Conservation (phyloP, 2,888 invertebrate genomes). For the Petrophora chlorosata region DNA sequence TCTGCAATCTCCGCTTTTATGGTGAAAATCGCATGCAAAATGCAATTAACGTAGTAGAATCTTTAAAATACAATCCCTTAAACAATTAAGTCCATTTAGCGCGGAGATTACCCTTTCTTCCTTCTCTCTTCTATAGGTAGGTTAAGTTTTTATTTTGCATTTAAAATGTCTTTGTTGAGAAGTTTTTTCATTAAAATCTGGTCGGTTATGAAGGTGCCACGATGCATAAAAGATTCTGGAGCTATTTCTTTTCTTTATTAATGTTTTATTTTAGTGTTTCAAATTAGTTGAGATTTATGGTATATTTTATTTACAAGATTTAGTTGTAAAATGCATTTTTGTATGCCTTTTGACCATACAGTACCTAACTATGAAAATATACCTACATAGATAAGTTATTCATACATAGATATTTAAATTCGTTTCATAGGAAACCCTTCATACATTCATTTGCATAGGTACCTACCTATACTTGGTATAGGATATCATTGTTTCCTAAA, state of each 20-base stretch:
- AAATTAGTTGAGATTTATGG: conserved; percentile 12
- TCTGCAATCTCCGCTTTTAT: conserved; percentile 6
- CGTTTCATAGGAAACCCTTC: too few species aligned
- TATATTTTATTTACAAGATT: neutral
- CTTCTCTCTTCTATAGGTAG: conserved; percentile 26
- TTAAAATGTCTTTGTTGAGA: conserved; percentile 60
- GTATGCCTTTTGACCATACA: neutral
- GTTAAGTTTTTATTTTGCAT: conserved; percentile 55
- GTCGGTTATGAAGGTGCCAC: conserved; percentile 52
- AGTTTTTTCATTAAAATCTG: conserved; percentile 68
- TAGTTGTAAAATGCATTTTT: neutral
- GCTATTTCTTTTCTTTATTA: conserved; percentile 39
- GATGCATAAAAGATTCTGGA: conserved; percentile 59
- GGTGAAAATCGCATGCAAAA: conserved; percentile 12
- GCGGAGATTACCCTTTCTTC: conserved; percentile 33
- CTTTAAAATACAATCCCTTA: conserved; percentile 31
- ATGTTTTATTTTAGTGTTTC: conserved; percentile 16
- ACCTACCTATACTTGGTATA: too few species aligned
- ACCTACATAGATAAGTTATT: too few species aligned
- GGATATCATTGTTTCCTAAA: too few species aligned
- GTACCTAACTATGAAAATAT: too few species aligned
- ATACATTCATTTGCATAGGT: too few species aligned
- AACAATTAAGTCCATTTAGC: conserved; percentile 46
- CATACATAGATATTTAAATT: neutral
- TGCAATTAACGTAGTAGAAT: conserved; percentile 26